These are phyloP conservation scores for Etia nguti DNA, from an alignment of 2,113 vertebrate genomes.

Conservation along the genomic window DNA sequence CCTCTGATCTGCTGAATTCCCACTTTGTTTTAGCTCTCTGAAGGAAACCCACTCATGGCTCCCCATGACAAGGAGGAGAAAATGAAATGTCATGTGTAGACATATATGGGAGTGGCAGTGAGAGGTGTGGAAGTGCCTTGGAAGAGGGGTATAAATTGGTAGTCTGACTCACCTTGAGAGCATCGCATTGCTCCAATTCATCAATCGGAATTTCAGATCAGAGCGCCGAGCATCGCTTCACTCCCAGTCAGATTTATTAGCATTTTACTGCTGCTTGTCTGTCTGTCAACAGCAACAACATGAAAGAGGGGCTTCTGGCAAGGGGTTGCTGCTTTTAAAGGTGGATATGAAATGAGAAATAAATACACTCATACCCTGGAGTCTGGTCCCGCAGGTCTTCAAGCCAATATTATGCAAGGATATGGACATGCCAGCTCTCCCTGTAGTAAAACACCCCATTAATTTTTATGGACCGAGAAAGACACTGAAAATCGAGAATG, in stretches of 20 bases:
- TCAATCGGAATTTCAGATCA: constrained; percentile 69
- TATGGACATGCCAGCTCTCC: constrained; percentile 7
- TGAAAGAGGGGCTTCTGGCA: constrained; percentile 47
- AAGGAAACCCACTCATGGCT: not conserved
- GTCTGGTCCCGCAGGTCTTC: constrained; percentile 33
- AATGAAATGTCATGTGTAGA: constrained; percentile 36
- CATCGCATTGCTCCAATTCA: constrained; percentile 43
- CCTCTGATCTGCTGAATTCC: constrained; percentile 21
- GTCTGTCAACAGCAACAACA: constrained; percentile 45
- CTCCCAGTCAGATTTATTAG: constrained; percentile 59
- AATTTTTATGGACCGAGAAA: constrained; percentile 29
- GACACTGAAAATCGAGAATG: not conserved
- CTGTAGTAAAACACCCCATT: constrained; percentile 3
- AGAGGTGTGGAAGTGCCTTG: constrained; percentile 32
- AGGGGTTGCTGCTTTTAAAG: constrained; percentile 37
- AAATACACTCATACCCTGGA: constrained; percentile 35
- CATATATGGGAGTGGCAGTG: constrained; percentile 37
- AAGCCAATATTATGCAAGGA: constrained; percentile 48
- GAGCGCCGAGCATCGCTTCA: constrained; percentile 27
- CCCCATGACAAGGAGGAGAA: constrained; percentile 21
- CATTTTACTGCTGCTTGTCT: constrained; percentile 54
- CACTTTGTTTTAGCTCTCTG: constrained; percentile 19
- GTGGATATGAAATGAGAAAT: constrained; percentile 45
- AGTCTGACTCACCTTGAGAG: constrained; percentile 63
- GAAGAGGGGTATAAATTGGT: constrained; percentile 42